Percentiles rank a stretch among this genome's conserved stretches.
Evolutionary conservation across 2,888 invertebrate species (phyloP).

Genomic region (Antheraea yamamai): DNA sequence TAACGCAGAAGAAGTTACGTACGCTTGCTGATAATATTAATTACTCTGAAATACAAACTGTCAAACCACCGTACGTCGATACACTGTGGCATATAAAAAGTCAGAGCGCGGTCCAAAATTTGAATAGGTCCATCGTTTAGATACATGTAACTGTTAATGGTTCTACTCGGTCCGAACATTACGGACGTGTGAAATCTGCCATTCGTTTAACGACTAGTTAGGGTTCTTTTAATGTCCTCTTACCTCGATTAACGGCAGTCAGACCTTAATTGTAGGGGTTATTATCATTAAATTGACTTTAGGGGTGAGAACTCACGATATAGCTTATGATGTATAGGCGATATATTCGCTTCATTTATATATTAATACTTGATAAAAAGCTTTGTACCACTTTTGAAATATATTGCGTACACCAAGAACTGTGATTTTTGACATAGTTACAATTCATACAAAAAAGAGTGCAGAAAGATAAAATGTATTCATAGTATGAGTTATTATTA

Average conservation of each 20-base stretch:
- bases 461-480: no score
- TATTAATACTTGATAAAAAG: no score
- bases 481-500: no score
- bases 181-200: conserved; percentile 7
- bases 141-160: not conserved
- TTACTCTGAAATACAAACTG: not conserved
- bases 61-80: not conserved
- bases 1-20: no score
- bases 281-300: conserved; percentile 4
- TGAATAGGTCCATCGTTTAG: conserved; percentile 6
- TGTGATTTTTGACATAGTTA: no score
- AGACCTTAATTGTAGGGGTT: not conserved
- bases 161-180: conserved; percentile 7
- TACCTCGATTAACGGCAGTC: conserved; percentile 9
- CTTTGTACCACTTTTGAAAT: no score
- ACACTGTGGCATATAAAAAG: not conserved
- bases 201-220: conserved; percentile 12
- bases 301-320: not conserved
- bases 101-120: conserved; percentile 1
- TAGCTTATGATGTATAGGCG: not conserved
- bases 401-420: no score
- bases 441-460: no score
- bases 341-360: not conserved
- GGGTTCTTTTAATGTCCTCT: conserved; percentile 13
- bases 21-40: not conserved